Percentiles rank a stretch among this genome's conserved stretches.
Conservation (phyloP, 2,797 vertebrate species). For the Micromesistius poutassou region DNA sequence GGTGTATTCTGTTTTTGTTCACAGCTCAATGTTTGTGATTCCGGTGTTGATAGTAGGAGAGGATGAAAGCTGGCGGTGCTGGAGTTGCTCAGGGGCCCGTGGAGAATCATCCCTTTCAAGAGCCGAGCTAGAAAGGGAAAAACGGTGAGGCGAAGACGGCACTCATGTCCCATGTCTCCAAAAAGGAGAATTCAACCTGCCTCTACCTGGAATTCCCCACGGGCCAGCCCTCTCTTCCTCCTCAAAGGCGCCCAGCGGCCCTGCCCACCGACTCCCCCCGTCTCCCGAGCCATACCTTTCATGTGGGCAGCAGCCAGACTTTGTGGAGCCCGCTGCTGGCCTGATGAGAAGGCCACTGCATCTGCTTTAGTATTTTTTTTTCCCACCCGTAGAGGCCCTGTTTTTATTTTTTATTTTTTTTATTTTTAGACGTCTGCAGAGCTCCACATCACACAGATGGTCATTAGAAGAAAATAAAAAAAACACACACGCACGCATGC, state of each 20-base stretch:
- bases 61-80: background rate
- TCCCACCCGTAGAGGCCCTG: constrained; percentile 22
- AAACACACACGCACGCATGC: background rate
- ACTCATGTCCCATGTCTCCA: background rate
- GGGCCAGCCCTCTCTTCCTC: constrained; percentile 24
- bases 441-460: constrained; percentile 53
- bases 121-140: background rate
- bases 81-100: background rate
- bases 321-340: constrained; percentile 43
- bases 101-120: background rate
- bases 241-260: constrained; percentile 37
- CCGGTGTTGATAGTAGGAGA: background rate
- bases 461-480: constrained; percentile 59
- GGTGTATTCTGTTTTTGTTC: background rate
- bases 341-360: constrained; percentile 30
- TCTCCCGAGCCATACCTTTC: constrained; percentile 47
- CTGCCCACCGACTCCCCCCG: constrained; percentile 6
- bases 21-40: constrained; percentile 9
- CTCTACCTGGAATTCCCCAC: constrained; percentile 21
- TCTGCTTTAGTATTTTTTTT: constrained; percentile 13
- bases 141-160: background rate
- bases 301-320: constrained; percentile 54
- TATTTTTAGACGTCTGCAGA: constrained; percentile 38
- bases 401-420: no score
- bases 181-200: background rate